Evolutionary conservation across 2,888 invertebrate species (phyloP).

Genomic region (Pandemis corylana): DNA sequence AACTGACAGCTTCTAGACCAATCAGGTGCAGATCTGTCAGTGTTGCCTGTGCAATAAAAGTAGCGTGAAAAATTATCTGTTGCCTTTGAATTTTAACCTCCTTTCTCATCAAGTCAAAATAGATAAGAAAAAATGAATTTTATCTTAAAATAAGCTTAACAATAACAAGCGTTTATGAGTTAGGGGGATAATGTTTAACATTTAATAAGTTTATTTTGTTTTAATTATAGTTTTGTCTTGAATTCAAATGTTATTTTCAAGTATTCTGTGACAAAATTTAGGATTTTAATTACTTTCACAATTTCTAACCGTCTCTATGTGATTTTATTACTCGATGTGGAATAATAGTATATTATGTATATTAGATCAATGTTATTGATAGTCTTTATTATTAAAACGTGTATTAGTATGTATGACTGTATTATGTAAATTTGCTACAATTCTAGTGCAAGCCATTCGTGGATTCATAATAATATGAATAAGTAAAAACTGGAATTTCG

Average conservation of each 20-base stretch:
- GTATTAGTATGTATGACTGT: slow-evolving; percentile 7
- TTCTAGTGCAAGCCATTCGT: not conserved
- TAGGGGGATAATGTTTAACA: too few species aligned
- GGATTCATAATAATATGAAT: slow-evolving; percentile 8
- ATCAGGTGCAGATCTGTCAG: not conserved
- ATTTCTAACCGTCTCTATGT: slow-evolving; percentile 8
- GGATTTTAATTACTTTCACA: not conserved
- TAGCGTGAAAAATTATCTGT: too few species aligned
- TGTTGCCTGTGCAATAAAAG: not conserved
- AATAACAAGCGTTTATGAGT: too few species aligned
- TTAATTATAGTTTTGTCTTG: not conserved
- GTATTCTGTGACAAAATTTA: slow-evolving; percentile 3
- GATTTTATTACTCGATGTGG: slow-evolving; percentile 24
- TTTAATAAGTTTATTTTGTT: too few species aligned
- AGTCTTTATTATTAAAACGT: slow-evolving; percentile 11
- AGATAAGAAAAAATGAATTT: too few species aligned
- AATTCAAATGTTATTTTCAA: not conserved
- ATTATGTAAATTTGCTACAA: not conserved
- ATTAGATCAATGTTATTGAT: slow-evolving; percentile 43
- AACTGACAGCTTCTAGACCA: not conserved
- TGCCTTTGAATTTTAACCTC: too few species aligned
- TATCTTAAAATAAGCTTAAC: too few species aligned
- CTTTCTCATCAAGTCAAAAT: too few species aligned
- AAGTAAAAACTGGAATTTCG: not conserved
- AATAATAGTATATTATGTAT: slow-evolving; percentile 10